Base-by-base conservation (phyloP, 2,888 invertebrate species). In the Phasia obesa region DNA sequence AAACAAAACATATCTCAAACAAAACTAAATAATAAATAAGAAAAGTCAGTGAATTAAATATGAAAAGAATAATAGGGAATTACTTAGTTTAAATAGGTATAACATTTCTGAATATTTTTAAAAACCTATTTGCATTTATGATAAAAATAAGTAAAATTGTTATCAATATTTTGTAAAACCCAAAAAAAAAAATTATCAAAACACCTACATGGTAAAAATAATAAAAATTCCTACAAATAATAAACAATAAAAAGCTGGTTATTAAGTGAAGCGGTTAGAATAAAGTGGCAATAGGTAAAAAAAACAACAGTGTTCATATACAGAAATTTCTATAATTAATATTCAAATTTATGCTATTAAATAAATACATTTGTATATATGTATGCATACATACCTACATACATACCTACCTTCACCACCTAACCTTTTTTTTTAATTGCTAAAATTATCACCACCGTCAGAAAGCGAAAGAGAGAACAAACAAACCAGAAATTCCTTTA, bases 401-500 rank as follows among this genome's bases (percentile, higher is more conserved):
- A 47, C 2, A n/a, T 19, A 47, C 6, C 9, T 51, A n/a, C n/a
- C n/a, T n/a, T n/a, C n/a, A 38, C n/a, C 19, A 2, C 21, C 19
- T 35, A 44, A 67, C 9, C 47, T 31, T n/a, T n/a, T 19, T n/a
- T 38, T 42, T 35, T 23, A 74, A 53, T 57, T 71, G 59, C 38
- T 53, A 60, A 67, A 76, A 55, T 55, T 71, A 62, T 71, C 53
- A 55, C 75, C 42, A 65, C 3, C 6, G 17, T 6, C 7, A 6
- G 25, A 21, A 25, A 51, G 25, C 13, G 0, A 49, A 7, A 11
- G 4, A 60, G n/a, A n/a, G n/a, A n/a, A n/a, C n/a, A 4, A 23
- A 70, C 21, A 62, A 57, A 69, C 55, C 49, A 64, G 71, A 76
- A 81, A 81, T 76, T 81, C 71, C 71, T 81, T 67, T 42, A 65